Evolutionary conservation across 2,888 invertebrate species (phyloP).

Genomic region (Philaethria dido): DNA sequence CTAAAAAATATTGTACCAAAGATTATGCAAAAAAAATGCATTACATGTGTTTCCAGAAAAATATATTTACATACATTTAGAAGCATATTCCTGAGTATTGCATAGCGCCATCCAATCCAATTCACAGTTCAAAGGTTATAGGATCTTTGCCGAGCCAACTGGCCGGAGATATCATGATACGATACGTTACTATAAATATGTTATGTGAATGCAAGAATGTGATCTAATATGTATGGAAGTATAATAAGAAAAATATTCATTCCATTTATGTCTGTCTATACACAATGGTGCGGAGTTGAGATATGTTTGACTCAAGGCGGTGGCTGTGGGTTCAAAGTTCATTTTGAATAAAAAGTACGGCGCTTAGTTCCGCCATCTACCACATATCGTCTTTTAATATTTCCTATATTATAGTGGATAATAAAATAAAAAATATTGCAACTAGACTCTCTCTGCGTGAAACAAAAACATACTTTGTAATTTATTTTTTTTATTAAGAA

Average conservation of each 20-base stretch:
- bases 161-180: slow-evolving; percentile 43
- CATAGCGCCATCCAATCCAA: slow-evolving; percentile 54
- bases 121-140: slow-evolving; percentile 54
- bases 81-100: slow-evolving; percentile 45
- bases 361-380: no score
- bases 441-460: no score
- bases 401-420: no score
- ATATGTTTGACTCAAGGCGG: neutral
- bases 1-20: neutral
- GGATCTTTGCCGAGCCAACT: slow-evolving; percentile 50
- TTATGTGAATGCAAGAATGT: slow-evolving; percentile 14
- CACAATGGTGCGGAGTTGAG: no score
- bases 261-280: neutral
- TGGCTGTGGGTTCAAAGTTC: neutral
- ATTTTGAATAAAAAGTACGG: no score
- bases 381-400: no score
- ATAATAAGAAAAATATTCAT: neutral
- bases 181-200: slow-evolving; percentile 33
- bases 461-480: no score
- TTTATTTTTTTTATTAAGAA: no score
- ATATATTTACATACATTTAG: slow-evolving; percentile 3
- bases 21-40: neutral
- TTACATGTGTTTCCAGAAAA: neutral
- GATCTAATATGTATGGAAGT: slow-evolving; percentile 12
- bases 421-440: no score